Evolutionary conservation across 1,140 invertebrate species (phyloP).

Genomic region (Drosophila murphyi): DNA sequence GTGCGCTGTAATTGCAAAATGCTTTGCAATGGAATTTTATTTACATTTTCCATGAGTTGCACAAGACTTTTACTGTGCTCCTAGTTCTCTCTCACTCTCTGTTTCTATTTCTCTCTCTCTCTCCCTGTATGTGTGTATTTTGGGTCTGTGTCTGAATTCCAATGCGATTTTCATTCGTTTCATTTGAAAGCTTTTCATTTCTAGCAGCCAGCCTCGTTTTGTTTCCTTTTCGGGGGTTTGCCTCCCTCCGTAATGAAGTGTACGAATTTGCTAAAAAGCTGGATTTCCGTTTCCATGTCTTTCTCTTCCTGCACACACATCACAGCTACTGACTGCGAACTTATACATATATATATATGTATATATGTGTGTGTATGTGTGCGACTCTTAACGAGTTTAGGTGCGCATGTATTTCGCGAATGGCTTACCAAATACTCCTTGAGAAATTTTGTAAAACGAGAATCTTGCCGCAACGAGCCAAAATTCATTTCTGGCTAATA

Average conservation of each 20-base stretch:
- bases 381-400: slow-evolving; percentile 48
- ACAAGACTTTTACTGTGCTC: slow-evolving; percentile 32
- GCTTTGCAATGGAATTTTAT: slow-evolving; percentile 69
- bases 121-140: background rate
- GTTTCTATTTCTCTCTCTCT: background rate
- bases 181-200: slow-evolving; percentile 64
- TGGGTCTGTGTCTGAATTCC: slow-evolving; percentile 37
- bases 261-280: slow-evolving; percentile 61
- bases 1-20: slow-evolving; percentile 67
- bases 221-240: slow-evolving; percentile 28
- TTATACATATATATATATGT: slow-evolving; percentile 2
- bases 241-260: slow-evolving; percentile 45
- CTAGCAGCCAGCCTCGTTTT: slow-evolving; percentile 42
- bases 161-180: slow-evolving; percentile 67
- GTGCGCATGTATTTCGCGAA: slow-evolving; percentile 30
- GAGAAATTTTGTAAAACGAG: slow-evolving; percentile 32
- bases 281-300: slow-evolving; percentile 53
- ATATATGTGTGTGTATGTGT: slow-evolving; percentile 16
- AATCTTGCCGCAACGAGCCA: slow-evolving; percentile 2
- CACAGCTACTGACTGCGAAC: background rate
- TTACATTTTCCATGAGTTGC: slow-evolving; percentile 71
- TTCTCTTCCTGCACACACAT: slow-evolving; percentile 30
- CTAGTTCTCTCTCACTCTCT: slow-evolving; percentile 9
- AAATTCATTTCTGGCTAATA: slow-evolving; percentile 4
- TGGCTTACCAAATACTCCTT: slow-evolving; percentile 39